Conservation (phyloP, 2,888 invertebrate species). For the Cephus pulcher region DNA sequence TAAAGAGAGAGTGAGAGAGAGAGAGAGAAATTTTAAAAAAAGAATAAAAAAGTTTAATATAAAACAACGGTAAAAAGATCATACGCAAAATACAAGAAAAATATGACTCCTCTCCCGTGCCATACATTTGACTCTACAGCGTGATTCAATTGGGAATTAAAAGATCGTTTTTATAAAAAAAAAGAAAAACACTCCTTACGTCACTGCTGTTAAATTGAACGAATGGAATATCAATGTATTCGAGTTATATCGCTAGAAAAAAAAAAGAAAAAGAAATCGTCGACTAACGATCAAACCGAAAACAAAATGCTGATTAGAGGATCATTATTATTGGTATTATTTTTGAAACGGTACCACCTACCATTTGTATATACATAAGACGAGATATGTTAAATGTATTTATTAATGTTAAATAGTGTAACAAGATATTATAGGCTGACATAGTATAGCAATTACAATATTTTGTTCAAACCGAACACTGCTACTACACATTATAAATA, state of each 20-base stretch:
- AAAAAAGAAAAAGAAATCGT: constrained; percentile 15
- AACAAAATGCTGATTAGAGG: constrained; percentile 8
- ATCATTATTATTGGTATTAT: constrained; percentile 14
- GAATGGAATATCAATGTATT: constrained; percentile 23
- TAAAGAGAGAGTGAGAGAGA: constrained; percentile 16
- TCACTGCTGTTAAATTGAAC: not conserved
- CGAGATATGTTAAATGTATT: constrained; percentile 30
- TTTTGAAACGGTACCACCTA: constrained; percentile 8
- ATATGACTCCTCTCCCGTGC: not conserved
- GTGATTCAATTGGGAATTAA: not conserved
- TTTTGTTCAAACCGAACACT: constrained; percentile 10
- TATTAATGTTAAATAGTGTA: constrained; percentile 37
- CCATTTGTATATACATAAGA: constrained; percentile 36
- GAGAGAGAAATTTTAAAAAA: not conserved
- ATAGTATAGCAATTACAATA: not conserved
- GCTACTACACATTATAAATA: not conserved
- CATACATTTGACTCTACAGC: not conserved
- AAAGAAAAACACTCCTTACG: not conserved
- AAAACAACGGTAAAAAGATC: not conserved
- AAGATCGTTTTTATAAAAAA: not conserved
- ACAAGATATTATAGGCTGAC: constrained; percentile 20
- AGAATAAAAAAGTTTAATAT: constrained; percentile 4
- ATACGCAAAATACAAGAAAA: not conserved
- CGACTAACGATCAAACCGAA: constrained; percentile 16
- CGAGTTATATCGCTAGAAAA: constrained; percentile 21